These are phyloP conservation scores for Spodoptera litura DNA, from an alignment of 1,140 invertebrate species.

Conservation along the genomic window DNA sequence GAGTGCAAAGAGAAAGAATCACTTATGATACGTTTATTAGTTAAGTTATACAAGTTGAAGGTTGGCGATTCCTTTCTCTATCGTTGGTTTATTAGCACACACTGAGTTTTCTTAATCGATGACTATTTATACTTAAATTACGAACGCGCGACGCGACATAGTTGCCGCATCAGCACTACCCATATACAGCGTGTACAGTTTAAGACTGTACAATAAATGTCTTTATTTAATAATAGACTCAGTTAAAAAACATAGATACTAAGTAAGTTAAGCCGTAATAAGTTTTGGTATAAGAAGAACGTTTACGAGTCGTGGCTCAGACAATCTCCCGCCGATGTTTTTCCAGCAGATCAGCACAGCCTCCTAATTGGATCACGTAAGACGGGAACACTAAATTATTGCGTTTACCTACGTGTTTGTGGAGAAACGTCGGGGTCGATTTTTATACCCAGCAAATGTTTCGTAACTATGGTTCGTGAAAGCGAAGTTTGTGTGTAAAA, in stretches of 20 bases:
- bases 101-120: no score
- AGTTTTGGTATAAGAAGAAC: constrained; percentile 14
- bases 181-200: no score
- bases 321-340: constrained; percentile 21
- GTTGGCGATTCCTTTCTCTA: no score
- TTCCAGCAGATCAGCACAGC: constrained; percentile 25
- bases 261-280: constrained; percentile 1
- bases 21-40: no score
- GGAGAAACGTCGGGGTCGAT: constrained; percentile 3
- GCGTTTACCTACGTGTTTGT: constrained; percentile 38
- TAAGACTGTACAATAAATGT: no score
- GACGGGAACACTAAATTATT: constrained; percentile 39
- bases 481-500: no score
- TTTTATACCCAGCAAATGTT: neutral
- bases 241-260: neutral
- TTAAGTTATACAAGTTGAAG: no score
- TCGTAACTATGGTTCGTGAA: neutral
- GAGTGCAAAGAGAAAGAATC: no score
- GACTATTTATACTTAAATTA: no score
- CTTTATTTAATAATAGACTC: neutral
- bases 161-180: no score
- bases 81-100: no score
- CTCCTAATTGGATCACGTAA: constrained; percentile 41
- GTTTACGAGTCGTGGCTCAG: constrained; percentile 9
- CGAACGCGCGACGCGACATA: no score